Evolutionary conservation across 2,113 vertebrate species (phyloP).

Genomic region (Menura novaehollandiae): DNA sequence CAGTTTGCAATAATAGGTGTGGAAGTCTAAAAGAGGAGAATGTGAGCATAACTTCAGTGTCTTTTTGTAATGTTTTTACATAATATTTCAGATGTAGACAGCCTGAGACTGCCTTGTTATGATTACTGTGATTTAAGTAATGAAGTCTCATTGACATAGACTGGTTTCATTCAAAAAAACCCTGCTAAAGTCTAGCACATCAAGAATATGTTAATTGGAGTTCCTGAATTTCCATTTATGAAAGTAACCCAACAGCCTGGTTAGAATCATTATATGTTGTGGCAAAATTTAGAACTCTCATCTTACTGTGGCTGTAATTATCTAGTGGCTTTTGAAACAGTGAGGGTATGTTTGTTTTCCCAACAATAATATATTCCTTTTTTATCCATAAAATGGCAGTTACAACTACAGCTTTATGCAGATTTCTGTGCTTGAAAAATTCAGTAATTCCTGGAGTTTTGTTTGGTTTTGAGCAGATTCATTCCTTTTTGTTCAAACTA

Average conservation of each 20-base stretch:
- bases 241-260: not conserved
- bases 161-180: not conserved
- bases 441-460: not conserved
- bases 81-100: not conserved
- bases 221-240: not conserved
- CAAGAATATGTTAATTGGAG: constrained; percentile 15
- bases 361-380: not conserved
- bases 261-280: not conserved
- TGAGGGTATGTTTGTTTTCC: not conserved
- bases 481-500: not conserved
- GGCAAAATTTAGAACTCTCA: not conserved
- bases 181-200: not conserved
- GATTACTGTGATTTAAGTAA: constrained; percentile 3
- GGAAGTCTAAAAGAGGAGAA: not conserved
- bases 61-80: not conserved
- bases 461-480: not conserved
- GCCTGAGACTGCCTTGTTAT: not conserved
- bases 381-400: not conserved
- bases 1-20: not conserved
- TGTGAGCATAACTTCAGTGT: not conserved
- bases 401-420: not conserved
- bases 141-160: not conserved
- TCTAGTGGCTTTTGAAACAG: not conserved
- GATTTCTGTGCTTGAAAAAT: not conserved
- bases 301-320: constrained; percentile 7